Evolutionary conservation across 23 tunicate genomes (phyloP), one percentile per base, ranked within the genome.

Genomic region (Halocynthia aurantium): DNA sequence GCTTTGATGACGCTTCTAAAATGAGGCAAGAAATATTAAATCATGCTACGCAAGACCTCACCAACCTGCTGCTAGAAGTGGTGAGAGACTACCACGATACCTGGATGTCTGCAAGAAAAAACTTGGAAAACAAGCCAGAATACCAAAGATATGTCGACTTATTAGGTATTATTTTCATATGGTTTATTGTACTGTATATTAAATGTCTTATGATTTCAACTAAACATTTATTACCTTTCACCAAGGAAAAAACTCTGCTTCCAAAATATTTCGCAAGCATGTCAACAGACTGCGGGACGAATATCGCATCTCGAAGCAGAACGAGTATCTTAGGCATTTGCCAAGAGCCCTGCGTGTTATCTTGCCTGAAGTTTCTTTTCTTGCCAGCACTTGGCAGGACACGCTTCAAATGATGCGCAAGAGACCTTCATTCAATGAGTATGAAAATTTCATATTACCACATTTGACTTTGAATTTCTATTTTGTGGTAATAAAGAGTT

Each of bases 261-360:
- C 98, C 12, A 92, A 92, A 22, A 92, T 86, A 65, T 92, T 92
- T 56, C 88, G 98, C 7, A 86, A 83, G 51, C 92, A 92, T 71
- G 92, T 92, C 15, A 92, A 78, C 62, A 52, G 70, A 13, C 66
- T 86, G 22, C 84, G 91, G 6, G 85, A 86, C 58, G 87, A 86
- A 69, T 83, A 75, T 65, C 82, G 92, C 13, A 40, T 82, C 18
- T 7, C 84, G 10, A 52, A 82, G 55, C 98, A 92, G 69, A 61
- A 64, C 22, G 76, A 77, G 53, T 92, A 86, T 65, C 75, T 92
- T 40, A 61, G 80, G 22, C 86, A 74, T 77, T 66, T 92, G 20
- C 76, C 88, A 53, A 69, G 84, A 61, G 98, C 98, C 7, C 52
- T 92, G 60, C 64, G 75, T 74, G 78, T 77, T 15, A 86, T 83